Evolutionary conservation across 2,888 invertebrate species (phyloP).

Genomic region (Meta bourneti): DNA sequence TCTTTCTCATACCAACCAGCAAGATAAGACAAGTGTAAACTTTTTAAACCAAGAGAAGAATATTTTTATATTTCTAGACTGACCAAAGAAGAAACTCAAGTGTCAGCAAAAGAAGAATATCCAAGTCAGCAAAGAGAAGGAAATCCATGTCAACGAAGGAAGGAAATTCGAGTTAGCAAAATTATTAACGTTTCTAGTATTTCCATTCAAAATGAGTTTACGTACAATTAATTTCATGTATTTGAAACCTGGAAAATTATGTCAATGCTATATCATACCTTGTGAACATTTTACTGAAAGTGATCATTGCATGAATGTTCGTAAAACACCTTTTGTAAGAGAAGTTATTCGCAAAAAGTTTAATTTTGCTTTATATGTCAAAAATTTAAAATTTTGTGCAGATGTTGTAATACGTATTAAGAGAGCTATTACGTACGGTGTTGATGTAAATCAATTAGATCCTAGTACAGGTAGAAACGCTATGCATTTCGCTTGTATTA

Average conservation of each 20-base stretch:
- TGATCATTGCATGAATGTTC: background rate
- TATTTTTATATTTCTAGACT: too few relatives aligned
- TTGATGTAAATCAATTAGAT: background rate
- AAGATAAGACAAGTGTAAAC: too few relatives aligned
- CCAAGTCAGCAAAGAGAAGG: too few relatives aligned
- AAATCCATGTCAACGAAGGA: too few relatives aligned
- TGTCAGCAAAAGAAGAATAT: too few relatives aligned
- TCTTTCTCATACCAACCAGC: too few relatives aligned
- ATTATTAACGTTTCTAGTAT: too few relatives aligned
- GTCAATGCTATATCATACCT: background rate
- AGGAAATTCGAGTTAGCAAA: too few relatives aligned
- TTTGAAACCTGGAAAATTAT: background rate
- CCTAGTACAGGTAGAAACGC: background rate
- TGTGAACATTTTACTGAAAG: background rate
- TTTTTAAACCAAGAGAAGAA: too few relatives aligned
- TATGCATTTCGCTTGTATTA: background rate
- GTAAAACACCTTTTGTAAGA: background rate
- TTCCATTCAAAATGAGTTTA: too few relatives aligned
- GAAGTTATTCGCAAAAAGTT: background rate
- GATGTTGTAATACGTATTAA: background rate
- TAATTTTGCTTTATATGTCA: conserved; percentile 6
- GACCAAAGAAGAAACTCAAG: too few relatives aligned
- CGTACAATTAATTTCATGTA: too few relatives aligned
- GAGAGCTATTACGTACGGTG: background rate
- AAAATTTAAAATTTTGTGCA: background rate